These are phyloP conservation scores for Prionailurus bengalensis DNA, from an alignment of 2,113 vertebrate genomes.

Conservation along the genomic window DNA sequence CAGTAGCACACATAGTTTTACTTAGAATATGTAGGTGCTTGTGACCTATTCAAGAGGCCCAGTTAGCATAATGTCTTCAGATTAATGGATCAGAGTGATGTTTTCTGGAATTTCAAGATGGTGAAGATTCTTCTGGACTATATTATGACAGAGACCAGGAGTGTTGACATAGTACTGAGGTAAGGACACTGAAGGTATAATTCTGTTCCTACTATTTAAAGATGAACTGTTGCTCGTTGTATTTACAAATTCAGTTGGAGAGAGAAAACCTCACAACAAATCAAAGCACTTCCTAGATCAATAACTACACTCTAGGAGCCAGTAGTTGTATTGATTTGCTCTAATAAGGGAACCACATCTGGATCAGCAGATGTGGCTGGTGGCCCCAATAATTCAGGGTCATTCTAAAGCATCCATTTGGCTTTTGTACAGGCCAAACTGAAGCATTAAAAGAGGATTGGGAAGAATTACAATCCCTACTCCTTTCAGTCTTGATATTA, in stretches of 20 bases:
- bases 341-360: not conserved
- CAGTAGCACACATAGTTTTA: not conserved
- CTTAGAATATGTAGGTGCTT: not conserved
- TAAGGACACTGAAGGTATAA: not conserved
- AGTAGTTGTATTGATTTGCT: not conserved
- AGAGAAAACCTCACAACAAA: not conserved
- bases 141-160: not conserved
- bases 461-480: not conserved
- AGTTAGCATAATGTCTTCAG: not conserved
- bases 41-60: not conserved
- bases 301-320: not conserved
- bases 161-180: not conserved
- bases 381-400: not conserved
- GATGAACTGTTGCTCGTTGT: not conserved
- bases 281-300: not conserved
- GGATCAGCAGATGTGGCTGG: not conserved
- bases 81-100: not conserved
- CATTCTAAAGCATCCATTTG: not conserved
- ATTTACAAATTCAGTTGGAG: not conserved
- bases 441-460: not conserved
- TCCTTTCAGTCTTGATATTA: not conserved
- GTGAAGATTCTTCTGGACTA: not conserved
- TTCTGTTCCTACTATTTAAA: not conserved
- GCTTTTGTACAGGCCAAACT: not conserved
- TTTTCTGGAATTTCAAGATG: constrained; percentile 10